These are phyloP conservation scores for Troglohyphantes excavatus DNA, from an alignment of 2,888 invertebrate species.

Conservation along the genomic window DNA sequence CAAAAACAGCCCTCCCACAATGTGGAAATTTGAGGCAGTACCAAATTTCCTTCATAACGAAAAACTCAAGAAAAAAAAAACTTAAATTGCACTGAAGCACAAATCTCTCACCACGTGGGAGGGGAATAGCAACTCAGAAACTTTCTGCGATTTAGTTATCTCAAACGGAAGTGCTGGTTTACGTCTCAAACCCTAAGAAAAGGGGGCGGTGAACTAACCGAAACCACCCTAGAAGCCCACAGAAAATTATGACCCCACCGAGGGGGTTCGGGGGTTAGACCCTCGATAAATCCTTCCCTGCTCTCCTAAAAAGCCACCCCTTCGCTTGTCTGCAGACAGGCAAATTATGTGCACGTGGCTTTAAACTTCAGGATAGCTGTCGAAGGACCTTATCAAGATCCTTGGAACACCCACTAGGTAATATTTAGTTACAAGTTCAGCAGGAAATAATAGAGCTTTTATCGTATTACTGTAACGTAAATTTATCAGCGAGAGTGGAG, in stretches of 20 bases:
- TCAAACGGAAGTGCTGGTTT: constrained; percentile 66
- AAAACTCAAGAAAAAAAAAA: neutral
- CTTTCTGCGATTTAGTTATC: constrained; percentile 32
- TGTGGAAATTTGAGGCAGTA: too few species aligned
- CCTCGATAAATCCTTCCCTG: constrained; percentile 49
- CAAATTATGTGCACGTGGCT: constrained; percentile 34
- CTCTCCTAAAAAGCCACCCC: constrained; percentile 3
- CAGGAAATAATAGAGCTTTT: neutral
- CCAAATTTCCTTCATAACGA: too few species aligned
- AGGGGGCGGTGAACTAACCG: neutral
- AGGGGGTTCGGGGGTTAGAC: constrained; percentile 16
- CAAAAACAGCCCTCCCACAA: too few species aligned
- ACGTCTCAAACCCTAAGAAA: constrained; percentile 18
- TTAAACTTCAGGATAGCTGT: neutral
- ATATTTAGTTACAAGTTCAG: constrained; percentile 18
- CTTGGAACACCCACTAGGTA: constrained; percentile 35
- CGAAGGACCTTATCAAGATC: constrained; percentile 42
- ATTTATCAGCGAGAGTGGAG: neutral
- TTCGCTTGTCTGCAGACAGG: neutral
- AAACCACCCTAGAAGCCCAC: constrained; percentile 54
- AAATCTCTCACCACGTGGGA: constrained; percentile 5
- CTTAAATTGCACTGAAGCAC: neutral
- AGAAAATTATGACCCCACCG: constrained; percentile 32
- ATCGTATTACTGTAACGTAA: neutral
- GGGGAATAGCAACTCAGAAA: neutral